Percentiles rank a stretch among this genome's conserved stretches.
phyloP scores from a whole-genome alignment of 2,797 vertebrate species.

The Taenioides sp. region DNA sequence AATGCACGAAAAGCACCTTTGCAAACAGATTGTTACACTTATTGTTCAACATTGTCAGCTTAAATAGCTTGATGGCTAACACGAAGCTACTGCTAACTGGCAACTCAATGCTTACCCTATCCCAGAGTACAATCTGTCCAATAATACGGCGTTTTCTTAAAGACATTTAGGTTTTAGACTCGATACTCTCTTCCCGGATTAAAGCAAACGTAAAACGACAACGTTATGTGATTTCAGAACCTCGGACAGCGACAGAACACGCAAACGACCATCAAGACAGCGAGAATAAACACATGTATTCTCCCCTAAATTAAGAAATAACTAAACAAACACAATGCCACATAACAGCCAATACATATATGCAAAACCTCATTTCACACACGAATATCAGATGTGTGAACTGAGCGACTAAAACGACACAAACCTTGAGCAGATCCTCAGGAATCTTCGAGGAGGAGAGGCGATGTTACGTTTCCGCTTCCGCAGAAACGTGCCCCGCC shows the following conservation, averaged over 20 bases:
- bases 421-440: constrained; percentile 40
- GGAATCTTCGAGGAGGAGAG: constrained; percentile 52
- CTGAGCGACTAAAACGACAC: constrained; percentile 23
- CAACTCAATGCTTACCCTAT: not conserved
- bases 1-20: not conserved
- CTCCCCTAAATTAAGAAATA: fast-evolving
- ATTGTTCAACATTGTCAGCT: not conserved
- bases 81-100: constrained; percentile 43
- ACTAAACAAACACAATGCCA: not conserved
- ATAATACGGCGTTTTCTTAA: not conserved
- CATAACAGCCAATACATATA: too few species aligned
- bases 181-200: not conserved
- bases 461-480: constrained; percentile 58
- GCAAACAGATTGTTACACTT: not conserved
- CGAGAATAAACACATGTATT: not conserved
- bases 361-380: not conserved
- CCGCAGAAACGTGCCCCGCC: constrained; percentile 47
- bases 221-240: constrained; percentile 57
- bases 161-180: not conserved
- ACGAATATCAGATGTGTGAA: fast-evolving
- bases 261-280: constrained; percentile 19
- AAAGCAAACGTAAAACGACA: not conserved
- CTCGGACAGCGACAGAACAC: constrained; percentile 66
- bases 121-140: not conserved
- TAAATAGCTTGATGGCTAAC: constrained; percentile 29